Evolutionary conservation across 2,797 vertebrate species (phyloP), one percentile per base, ranked within the genome.

Genomic region (Novumbra hubbsi): DNA sequence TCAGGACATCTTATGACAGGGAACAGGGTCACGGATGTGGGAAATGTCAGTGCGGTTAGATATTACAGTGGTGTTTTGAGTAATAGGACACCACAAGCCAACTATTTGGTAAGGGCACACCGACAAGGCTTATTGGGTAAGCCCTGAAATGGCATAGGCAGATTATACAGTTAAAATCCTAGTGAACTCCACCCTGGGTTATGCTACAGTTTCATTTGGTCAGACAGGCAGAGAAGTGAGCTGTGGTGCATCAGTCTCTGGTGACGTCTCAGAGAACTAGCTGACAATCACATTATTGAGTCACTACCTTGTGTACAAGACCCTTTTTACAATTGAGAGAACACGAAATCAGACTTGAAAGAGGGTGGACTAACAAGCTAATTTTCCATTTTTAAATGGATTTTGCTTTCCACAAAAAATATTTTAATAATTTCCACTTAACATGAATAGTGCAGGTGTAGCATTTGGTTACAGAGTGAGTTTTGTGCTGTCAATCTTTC

Each of bases 81-180:
- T 70, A 69, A 74, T 1, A 60, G 57, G 34, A 45, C 48, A 73
- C 0, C 4, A 75, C 8, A 76, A 75, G 79, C 68, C 68, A 78
- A 68, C 80, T 83, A 76, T 80, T 84, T 78, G 73, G 73, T 77
- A 41, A 38, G 68, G 64, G 67, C n/a, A 69, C 19, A 32, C 30
- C 16, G 28, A 21, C 78, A 41, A 50, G 60, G 70, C 74, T 83
- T 76, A 86, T 87, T 84, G 77, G 68, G 75, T 80, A 80, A 81
- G 78, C 68, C 76, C 57, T 82, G 68, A 82, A 83, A 78, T 68
- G 14, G 70, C 49, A 38, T 41, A 70, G 50, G 76, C 49, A 73
- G 76, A 81, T 83, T 74, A 78, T 72, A 1, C 62, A 11, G 74
- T 78, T 81, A 81, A 78, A 71, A 80, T 83, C 79, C 75, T 52